phyloP scores from a whole-genome alignment of 2,113 vertebrate species.

The Laticauda laticaudata region DNA sequence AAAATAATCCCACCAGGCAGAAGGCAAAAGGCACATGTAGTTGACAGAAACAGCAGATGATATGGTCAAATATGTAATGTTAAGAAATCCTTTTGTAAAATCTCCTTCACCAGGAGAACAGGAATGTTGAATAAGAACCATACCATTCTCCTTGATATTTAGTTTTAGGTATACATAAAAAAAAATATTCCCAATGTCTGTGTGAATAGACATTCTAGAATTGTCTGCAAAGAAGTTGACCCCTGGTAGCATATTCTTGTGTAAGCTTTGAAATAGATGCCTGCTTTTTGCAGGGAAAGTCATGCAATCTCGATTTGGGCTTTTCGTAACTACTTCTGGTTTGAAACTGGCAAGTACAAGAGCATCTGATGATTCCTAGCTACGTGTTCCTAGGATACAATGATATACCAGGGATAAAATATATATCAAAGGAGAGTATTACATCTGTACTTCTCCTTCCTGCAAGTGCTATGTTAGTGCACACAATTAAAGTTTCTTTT shows the following conservation, averaged over 20 bases:
- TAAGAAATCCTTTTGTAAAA: not conserved
- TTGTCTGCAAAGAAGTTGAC: not conserved
- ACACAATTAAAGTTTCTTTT: not conserved
- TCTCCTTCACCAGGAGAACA: not conserved
- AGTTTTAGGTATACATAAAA: not conserved
- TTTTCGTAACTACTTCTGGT: accelerated
- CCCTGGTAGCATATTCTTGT: not conserved
- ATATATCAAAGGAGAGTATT: not conserved
- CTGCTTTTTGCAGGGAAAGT: not conserved
- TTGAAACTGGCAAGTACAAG: not conserved
- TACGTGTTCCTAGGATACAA: not conserved
- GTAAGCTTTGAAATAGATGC: not conserved
- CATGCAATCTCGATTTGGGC: not conserved
- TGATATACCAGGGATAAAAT: slow-evolving; percentile 3
- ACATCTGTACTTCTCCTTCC: not conserved
- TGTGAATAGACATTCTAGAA: not conserved
- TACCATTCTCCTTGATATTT: not conserved
- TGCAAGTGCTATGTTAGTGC: not conserved
- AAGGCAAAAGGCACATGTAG: not conserved
- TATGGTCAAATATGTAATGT: not conserved
- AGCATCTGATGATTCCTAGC: not conserved
- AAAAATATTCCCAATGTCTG: not conserved
- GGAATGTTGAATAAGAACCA: not conserved
- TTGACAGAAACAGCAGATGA: not conserved
- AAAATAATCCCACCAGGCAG: not conserved